Base-by-base conservation (phyloP, 2,888 invertebrate species). In the Cephus pygmeus region DNA sequence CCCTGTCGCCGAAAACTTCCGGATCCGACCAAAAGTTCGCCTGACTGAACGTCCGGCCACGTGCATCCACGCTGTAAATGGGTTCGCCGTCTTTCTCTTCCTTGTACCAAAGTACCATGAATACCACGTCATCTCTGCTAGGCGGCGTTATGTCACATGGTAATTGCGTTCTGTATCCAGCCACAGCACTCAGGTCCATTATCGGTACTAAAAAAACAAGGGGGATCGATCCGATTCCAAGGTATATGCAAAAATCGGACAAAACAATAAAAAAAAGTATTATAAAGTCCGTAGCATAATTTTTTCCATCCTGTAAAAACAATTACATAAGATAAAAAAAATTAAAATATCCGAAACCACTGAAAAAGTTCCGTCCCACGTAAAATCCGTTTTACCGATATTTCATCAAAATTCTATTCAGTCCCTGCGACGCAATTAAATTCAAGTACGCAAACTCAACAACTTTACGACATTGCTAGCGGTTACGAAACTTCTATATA, bases 41-140 rank as follows among this genome's bases (percentile, higher is more conserved):
- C 76, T 91, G 88, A 76, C 86, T 88, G 82, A 92, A 88, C 77
- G 89, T 86, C 74, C 91, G 88, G 36, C 91, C 91, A 34, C 93
- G 91, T 30, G 92, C 92, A 83, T 93, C 93, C 82, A 92, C 89
- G 83, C 96, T 97, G 93, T 97, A 97, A 88, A 97, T 95, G 83
- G 97, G 97, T 91, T 96, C 96, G 81, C 95, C 96, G 75, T 95
- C 95, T 86, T 95, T 96, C 89, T 96, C 96, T 78, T 86, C 87
- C 84, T 96, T 93, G 92, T 97, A 97, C 97, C 97, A 97, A 78
- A 97, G 93, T 83, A 97, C 96, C 96, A 97, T 97, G 92, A 97
- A 96, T 78, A 97, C 96, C 82, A 96, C 94, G 90, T 97, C 97
- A 87, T 96, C 96, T 86, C 94, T 93, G 73, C 94, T 93, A 87